These are phyloP conservation scores for Drosophila lowei DNA, from an alignment of 1,140 invertebrate genomes.

Conservation along the genomic window DNA sequence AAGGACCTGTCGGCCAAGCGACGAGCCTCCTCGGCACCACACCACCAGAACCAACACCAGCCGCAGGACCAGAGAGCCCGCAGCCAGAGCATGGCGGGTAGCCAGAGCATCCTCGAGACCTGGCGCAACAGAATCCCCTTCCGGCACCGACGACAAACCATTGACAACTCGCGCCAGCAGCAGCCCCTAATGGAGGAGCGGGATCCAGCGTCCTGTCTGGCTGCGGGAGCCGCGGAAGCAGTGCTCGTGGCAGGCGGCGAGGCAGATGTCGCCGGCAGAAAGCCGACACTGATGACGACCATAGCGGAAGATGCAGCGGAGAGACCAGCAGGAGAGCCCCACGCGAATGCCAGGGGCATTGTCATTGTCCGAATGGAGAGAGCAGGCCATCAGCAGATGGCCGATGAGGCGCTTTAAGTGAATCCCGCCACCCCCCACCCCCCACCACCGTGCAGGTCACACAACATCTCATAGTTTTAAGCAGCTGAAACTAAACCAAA, in stretches of 20 bases:
- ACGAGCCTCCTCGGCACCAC: constrained; percentile 69
- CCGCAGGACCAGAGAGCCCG: constrained; percentile 40
- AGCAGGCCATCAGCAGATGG: constrained; percentile 54
- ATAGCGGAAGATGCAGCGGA: constrained; percentile 63
- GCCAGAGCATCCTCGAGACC: constrained; percentile 49
- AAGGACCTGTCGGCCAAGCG: constrained; percentile 77
- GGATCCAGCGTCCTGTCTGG: constrained; percentile 27
- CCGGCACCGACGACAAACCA: constrained; percentile 63
- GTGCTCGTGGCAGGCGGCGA: not conserved
- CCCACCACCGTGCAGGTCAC: constrained; percentile 29
- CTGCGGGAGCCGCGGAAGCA: not conserved
- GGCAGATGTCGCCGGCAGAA: constrained; percentile 11
- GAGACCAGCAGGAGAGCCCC: constrained; percentile 11
- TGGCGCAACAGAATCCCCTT: constrained; percentile 74
- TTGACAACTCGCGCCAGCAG: constrained; percentile 70
- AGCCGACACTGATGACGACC: constrained; percentile 62
- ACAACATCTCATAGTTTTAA: constrained; percentile 73
- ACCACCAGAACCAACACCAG: constrained; percentile 28
- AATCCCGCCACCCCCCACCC: not conserved
- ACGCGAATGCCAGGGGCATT: constrained; percentile 35
- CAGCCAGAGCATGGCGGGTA: constrained; percentile 59
- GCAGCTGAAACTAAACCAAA: constrained; percentile 36
- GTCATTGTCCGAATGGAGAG: constrained; percentile 67
- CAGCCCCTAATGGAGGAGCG: constrained; percentile 80
- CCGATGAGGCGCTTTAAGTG: constrained; percentile 76